Evolutionary conservation across 2,113 vertebrate genomes (phyloP).

Genomic region (Lepisosteus osseus): DNA sequence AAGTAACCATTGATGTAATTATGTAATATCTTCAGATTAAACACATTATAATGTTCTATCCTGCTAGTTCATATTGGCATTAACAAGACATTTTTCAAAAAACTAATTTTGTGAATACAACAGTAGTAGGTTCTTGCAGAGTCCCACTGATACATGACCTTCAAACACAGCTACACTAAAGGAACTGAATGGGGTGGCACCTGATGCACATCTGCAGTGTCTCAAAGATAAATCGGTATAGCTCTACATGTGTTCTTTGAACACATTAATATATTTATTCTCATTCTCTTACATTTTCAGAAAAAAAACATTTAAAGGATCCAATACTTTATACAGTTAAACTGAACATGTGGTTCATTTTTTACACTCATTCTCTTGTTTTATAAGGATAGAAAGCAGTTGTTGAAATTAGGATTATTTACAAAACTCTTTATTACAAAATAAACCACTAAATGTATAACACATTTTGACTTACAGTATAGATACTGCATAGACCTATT

Average conservation of each 20-base stretch:
- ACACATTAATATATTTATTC: neutral
- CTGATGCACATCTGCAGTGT: neutral
- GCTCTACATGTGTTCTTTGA: neutral
- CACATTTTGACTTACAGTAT: neutral
- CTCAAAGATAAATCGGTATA: neutral
- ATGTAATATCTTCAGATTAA: no score
- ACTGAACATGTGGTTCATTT: no score
- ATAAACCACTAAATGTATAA: neutral
- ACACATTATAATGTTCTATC: no score
- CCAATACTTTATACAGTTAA: no score
- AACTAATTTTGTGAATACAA: no score
- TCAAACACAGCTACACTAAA: neutral
- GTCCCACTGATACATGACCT: slow-evolving; percentile 3
- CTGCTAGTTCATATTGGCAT: no score
- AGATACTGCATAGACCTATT: neutral
- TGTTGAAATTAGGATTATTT: no score
- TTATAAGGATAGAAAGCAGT: neutral
- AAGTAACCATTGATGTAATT: no score
- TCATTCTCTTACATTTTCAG: neutral
- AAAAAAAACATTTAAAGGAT: no score
- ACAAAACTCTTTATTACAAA: no score
- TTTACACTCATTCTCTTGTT: neutral
- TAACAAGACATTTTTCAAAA: no score
- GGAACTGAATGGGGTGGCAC: neutral
- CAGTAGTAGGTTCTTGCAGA: neutral